Evolutionary conservation across 2,113 vertebrate genomes (phyloP), one percentile per base, ranked within the genome.

Genomic region (Gallinago jamesoni): DNA sequence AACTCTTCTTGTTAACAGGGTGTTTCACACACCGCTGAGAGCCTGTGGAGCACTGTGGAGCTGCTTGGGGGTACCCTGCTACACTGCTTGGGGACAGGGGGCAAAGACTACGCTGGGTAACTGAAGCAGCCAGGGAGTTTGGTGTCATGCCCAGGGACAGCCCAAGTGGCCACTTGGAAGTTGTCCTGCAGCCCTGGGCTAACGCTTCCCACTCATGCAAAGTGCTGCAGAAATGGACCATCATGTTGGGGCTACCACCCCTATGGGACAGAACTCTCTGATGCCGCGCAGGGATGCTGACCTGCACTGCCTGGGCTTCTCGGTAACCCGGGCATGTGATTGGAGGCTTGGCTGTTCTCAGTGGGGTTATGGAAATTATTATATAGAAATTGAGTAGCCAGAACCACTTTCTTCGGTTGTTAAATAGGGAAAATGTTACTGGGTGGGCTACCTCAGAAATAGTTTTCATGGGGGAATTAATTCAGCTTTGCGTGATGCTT

Each of bases 101-200:
- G 33, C 25, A 70, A 78, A 47, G 50, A 35, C 25, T 18, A 14
- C 0, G 1, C 1, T 0, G 3, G 4, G 8, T n/a, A 59, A 24
- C 27, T 12, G 24, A n/a, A 74, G 14, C 37, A 80, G 21, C 9
- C 39, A 43, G 7, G 24, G 45, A 48, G 4, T 75, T 79, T 74
- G 20, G 14, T 96, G 28, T 4, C 12, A 1, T 55, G 41, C 15
- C 17, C 37, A 37, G 16, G 18, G 22, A 53, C 33, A 59, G 17
- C 9, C 13, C 25, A 48, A 74, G 20, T 47, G 37, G 18, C 6
- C 11, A 9, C 50, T 39, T 77, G 12, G 63, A 69, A 56, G 12
- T 41, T 52, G 31, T n/a, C 4, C 39, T 59, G 37, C 9, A 69
- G 47, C 15, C 24, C 22, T 3, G 3, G 37, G 20, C n/a, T 72